Evolutionary conservation across 2,113 vertebrate genomes (phyloP), one percentile per base, ranked within the genome.

Genomic region (Amazona vittata): DNA sequence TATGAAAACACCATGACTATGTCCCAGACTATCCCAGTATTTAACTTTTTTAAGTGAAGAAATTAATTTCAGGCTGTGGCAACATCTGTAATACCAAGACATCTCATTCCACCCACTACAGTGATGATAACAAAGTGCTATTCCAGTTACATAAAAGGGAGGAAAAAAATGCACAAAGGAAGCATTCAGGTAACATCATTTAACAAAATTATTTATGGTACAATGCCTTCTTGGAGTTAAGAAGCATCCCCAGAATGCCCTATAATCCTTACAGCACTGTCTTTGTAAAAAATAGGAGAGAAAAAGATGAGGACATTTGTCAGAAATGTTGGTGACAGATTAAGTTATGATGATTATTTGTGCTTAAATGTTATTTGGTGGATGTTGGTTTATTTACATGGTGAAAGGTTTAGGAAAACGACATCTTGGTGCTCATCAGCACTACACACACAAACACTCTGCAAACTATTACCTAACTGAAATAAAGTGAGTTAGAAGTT

Each of bases 401-500:
- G 21, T 52, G 43, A 89, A 93, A 88, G 13, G 9, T n/a, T 76
- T 33, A 69, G 33, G 47, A 11, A 8, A 35, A 85, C 44, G 18
- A 92, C 9, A 94, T 96, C 91, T 89, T 39, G 26, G 55, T 55
- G 80, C 43, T 83, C 69, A 95, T 95, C 83, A 78, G 28, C 46
- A 70, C 10, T 35, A 74, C 28, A 79, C 9, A 95, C 15, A 17
- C 10, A 9, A 90, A 89, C 41, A 78, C 22, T 50, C 80, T 68
- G 86, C 68, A 86, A 94, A 96, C 92, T 25, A 92, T 95, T 96
- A 96, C 94, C 93, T 59, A 86, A 77, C 41, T 26, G 46, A 89
- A 93, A 86, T 49, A 65, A 73, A 94, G 21, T 0, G 0, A 78
- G 18, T 19, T 95, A 25, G 11, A 90, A 89, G 14, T 10, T 81